Evolutionary conservation across 2,113 vertebrate genomes (phyloP).

Genomic region (Malurus melanocephalus): DNA sequence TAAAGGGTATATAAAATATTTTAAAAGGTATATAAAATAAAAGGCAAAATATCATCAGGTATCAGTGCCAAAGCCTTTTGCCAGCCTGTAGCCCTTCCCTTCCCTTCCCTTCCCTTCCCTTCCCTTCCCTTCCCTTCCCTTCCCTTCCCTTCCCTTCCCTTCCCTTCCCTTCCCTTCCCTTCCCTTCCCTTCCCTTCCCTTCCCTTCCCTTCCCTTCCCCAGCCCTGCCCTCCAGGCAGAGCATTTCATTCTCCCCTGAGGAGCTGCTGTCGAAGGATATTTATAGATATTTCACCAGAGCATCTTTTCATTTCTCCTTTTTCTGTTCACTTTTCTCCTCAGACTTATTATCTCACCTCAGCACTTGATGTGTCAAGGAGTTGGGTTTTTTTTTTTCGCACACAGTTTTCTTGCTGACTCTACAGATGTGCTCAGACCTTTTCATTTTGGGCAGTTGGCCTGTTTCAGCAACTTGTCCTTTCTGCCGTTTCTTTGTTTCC

Average conservation of each 20-base stretch:
- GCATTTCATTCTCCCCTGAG: background rate
- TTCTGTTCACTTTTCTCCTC: background rate
- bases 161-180: too few species aligned
- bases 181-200: background rate
- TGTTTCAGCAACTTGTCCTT: background rate
- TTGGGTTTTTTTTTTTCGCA: background rate
- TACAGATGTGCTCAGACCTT: background rate
- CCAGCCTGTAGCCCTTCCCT: background rate
- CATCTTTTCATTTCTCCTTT: background rate
- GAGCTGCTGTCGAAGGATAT: background rate
- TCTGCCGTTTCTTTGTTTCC: background rate
- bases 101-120: too few species aligned
- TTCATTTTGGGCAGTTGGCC: background rate
- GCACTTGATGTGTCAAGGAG: background rate
- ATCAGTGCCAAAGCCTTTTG: background rate
- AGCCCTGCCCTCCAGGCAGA: background rate
- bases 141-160: too few species aligned
- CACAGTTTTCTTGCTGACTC: background rate
- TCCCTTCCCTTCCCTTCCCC: background rate
- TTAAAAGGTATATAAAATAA: too few species aligned
- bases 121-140: too few species aligned
- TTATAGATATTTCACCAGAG: background rate
- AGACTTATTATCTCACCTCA: background rate
- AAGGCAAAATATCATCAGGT: too few species aligned
- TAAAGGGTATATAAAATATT: too few species aligned